Evolutionary conservation across 2,797 vertebrate species (phyloP), one percentile per base, ranked within the genome.

Genomic region (Cryptoprocta ferox): DNA sequence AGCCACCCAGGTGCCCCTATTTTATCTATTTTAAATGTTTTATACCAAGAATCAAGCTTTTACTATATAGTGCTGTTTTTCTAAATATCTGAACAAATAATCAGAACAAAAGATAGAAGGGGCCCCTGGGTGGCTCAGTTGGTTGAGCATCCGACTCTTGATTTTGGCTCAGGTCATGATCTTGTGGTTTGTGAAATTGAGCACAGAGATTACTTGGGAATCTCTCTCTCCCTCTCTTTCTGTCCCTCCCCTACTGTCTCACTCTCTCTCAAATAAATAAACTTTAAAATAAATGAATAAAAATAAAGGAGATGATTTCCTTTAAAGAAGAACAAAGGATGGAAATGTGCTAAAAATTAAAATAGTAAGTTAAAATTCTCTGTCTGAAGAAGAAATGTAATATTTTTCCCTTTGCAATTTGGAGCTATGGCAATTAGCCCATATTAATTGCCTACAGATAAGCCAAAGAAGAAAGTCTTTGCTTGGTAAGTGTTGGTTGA

Each of bases 291-390:
- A 59, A 59, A 3, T 59, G 56, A 59, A 59, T 59, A 59, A 59
- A 24, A 59, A 59, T 24, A 59, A 59, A 59, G 19, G 56, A 59
- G 56, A 59, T 59, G 21, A 59, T 59, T 59, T 59, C 21, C 56
- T 59, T 59, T 24, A 59, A 59, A 59, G 19, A 59, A 59, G 56
- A 59, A 61, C 6, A 35, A 93, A 82, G 5, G 37, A 70, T 65
- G 15, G 7, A 18, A 45, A 35, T 39, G 4, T 86, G n/a, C 68
- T 80, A 30, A 65, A 92, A 91, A 85, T 35, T 42, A 89, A 91
- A 96, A 45, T n/a, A 16, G 10, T 35, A 82, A 73, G 26, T 89
- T 86, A 78, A 98, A 91, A 86, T 91, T 76, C 42, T 61, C 28
- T 24, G 1, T 24, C 2, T 68, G 35, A 92, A 95, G 78, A 90